Base-by-base conservation (phyloP, 2,113 vertebrate genomes). In the Poeciliopsis prolifica region DNA sequence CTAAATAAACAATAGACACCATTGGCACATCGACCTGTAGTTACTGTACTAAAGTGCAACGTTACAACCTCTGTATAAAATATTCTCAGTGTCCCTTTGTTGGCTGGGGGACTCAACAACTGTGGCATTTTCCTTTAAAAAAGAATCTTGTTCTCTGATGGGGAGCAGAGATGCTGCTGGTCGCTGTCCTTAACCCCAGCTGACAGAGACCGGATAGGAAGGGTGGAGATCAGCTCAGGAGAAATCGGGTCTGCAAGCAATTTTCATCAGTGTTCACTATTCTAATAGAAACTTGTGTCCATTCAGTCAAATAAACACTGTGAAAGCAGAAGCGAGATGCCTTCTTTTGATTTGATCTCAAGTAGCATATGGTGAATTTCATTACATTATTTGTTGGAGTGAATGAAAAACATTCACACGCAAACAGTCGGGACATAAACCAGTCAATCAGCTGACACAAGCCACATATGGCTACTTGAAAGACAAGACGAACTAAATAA, bases 31-130 rank as follows among this genome's bases (percentile, higher is more conserved):
- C 84, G 86, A 84, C 85, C 85, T 89, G 75, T 85, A 83, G 71
- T 65, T 80, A 72, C 84, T 84, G 87, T 92, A 91, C 92, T 89
- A 86, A 89, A 91, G 90, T 89, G 82, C 74, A 90, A 88, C 88
- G 78, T 84, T 86, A 65, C 81, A 79, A 85, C 86, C 88, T 89
- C 83, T 79, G 75, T 78, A 89, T 89, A 86, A 90, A 86, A 89
- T 87, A 87, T 70, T 84, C 68, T 85, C 76, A 77, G 75, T 80
- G 81, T 89, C 83, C 83, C 70, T 87, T 88, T 88, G 87, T 88
- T 88, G 88, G 87, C 90, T 80, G 30, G 86, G 89, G 87, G 79
- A 87, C 82, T 86, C 85, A 70, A 88, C 91, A 87, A 80, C 76
- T 85, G 86, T 70, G 67, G 64, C 86, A 72, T 79, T 84, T 84